Base-by-base conservation (phyloP, 1,140 invertebrate species). In the Trichogramma pretiosum region DNA sequence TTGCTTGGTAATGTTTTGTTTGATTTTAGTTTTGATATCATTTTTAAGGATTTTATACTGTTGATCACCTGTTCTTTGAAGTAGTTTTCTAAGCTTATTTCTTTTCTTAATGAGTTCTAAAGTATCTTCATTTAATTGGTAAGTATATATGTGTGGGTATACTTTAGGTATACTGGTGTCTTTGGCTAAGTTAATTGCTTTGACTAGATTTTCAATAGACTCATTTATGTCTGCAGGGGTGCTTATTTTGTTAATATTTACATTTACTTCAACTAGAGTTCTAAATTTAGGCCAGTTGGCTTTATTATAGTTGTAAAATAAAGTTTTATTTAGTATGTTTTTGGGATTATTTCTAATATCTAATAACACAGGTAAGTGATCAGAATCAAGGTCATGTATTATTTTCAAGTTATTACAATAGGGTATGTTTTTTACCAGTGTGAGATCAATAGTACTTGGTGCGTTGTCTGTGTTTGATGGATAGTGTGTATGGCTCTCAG, bases 111-210 rank as follows among this genome's bases (percentile, higher is more conserved):
- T n/a, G n/a, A n/a, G n/a, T n/a, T n/a, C n/a, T n/a, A n/a, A n/a
- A n/a, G n/a, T n/a, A n/a, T n/a, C n/a, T n/a, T n/a, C n/a, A n/a
- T n/a, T n/a, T n/a, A n/a, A n/a, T n/a, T n/a, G n/a, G n/a, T n/a
- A n/a, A n/a, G n/a, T n/a, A n/a, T n/a, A n/a, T n/a, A n/a, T n/a
- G n/a, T n/a, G n/a, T n/a, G n/a, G n/a, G 5, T 34, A n/a, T 34
- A 43, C 41, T 17, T 49, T 46, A 2, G 48, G 24, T 10, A 43
- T 52, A 14, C 24, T 24, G 19, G 13, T 9, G 13, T 34, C 33
- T n/a, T n/a, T n/a, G n/a, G n/a, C n/a, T n/a, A n/a, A n/a, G n/a
- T n/a, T n/a, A n/a, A n/a, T n/a, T n/a, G n/a, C n/a, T n/a, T n/a
- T n/a, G n/a, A n/a, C n/a, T n/a, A n/a, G n/a, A n/a, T n/a, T n/a